These are phyloP conservation scores for Melitaea cinxia DNA, from an alignment of 1,140 invertebrate genomes.

Conservation along the genomic window DNA sequence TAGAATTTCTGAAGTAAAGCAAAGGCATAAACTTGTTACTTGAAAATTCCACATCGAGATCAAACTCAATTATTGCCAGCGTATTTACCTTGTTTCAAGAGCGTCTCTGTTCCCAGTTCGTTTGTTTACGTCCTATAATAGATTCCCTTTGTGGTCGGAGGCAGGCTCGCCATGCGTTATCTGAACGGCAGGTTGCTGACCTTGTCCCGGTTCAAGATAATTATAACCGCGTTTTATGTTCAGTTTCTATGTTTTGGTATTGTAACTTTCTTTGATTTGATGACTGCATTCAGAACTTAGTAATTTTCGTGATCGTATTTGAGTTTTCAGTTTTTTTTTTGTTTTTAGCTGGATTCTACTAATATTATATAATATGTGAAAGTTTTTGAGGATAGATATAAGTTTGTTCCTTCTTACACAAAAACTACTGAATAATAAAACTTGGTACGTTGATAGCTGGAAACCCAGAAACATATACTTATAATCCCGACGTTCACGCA, in stretches of 20 bases:
- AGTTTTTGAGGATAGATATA: too few relatives aligned
- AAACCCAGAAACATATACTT: too few relatives aligned
- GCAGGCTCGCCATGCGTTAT: conserved; percentile 14
- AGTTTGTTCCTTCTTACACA: too few relatives aligned
- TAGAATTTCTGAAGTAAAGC: background rate
- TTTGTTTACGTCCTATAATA: conserved; percentile 36
- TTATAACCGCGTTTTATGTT: conserved; percentile 27
- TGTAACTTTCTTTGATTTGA: conserved; percentile 11
- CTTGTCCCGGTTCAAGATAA: conserved; percentile 46
- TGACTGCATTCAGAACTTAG: background rate
- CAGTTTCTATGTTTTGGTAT: background rate
- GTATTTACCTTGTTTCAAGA: conserved; percentile 10
- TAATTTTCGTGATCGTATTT: too few relatives aligned
- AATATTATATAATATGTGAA: too few relatives aligned
- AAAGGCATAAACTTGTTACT: background rate
- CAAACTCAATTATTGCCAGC: background rate
- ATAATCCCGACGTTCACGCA: too few relatives aligned
- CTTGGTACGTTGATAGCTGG: too few relatives aligned
- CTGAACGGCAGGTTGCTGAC: conserved; percentile 40
- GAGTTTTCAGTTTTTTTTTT: too few relatives aligned
- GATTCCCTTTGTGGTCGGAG: conserved; percentile 16
- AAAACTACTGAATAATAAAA: too few relatives aligned
- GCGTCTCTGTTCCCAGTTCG: conserved; percentile 6
- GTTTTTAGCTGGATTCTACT: too few relatives aligned
- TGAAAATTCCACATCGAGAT: background rate